Evolutionary conservation across 2,888 invertebrate species (phyloP).

Genomic region (Diogma glabrata): DNA sequence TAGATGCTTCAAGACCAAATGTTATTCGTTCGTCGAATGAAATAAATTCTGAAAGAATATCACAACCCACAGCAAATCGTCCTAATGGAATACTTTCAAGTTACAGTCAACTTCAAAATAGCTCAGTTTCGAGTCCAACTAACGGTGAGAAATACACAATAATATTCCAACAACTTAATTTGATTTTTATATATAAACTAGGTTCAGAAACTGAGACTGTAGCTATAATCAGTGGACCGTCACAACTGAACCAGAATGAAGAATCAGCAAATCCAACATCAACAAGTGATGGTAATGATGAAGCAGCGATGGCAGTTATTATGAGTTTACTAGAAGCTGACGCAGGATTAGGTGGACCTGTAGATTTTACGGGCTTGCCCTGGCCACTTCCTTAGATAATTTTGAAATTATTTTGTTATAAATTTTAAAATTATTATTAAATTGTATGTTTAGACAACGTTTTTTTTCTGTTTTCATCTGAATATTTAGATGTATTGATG

Average conservation of each 20-base stretch:
- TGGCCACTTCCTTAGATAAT: slow-evolving; percentile 40
- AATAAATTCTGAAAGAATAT: slow-evolving; percentile 13
- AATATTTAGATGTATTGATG: too few species aligned
- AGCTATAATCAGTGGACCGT: slow-evolving; percentile 42
- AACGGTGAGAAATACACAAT: slow-evolving; percentile 14
- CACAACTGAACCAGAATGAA: background rate
- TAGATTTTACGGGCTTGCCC: slow-evolving; percentile 74
- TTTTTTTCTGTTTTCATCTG: too few species aligned
- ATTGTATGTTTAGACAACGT: too few species aligned
- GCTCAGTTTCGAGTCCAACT: slow-evolving; percentile 30
- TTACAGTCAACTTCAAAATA: slow-evolving; percentile 28
- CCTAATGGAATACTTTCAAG: slow-evolving; percentile 19
- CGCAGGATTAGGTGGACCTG: slow-evolving; percentile 76
- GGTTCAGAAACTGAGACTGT: slow-evolving; percentile 41
- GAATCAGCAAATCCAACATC: slow-evolving; percentile 22
- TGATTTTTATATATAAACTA: background rate
- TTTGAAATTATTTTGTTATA: slow-evolving; percentile 3
- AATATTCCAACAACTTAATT: too few species aligned
- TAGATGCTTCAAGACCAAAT: background rate
- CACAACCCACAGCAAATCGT: slow-evolving; percentile 11
- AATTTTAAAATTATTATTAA: too few species aligned
- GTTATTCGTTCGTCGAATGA: slow-evolving; percentile 8
- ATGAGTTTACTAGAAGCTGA: slow-evolving; percentile 85
- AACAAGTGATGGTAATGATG: slow-evolving; percentile 64
- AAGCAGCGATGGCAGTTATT: slow-evolving; percentile 85